A percentile compares a stretch with the other conserved stretches of the same genome.
These are phyloP conservation scores for Engraulis encrasicolus DNA, from an alignment of 2,113 vertebrate species.

Conservation along the genomic window DNA sequence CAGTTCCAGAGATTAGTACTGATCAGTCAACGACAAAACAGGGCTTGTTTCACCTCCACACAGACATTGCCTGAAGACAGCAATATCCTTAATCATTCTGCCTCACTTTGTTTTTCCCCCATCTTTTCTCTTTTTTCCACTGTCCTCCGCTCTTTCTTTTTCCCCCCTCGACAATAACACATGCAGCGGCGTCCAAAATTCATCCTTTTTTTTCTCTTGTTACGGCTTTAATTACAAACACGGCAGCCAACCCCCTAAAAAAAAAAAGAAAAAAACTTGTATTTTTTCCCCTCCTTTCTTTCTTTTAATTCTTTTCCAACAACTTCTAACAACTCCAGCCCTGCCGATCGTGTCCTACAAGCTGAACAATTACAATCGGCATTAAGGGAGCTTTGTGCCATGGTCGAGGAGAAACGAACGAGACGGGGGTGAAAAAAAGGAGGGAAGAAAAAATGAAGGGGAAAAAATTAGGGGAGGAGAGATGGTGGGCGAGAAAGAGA, in stretches of 20 bases:
- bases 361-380: slow-evolving; percentile 64
- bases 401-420: background rate
- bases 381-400: slow-evolving; percentile 55
- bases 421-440: background rate
- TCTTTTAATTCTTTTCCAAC: too few relatives aligned
- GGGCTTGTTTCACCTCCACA: slow-evolving; percentile 34
- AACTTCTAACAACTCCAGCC: slow-evolving; percentile 53
- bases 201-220: too few relatives aligned
- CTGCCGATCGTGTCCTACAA: slow-evolving; percentile 48
- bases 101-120: too few relatives aligned
- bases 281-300: slow-evolving; percentile 39
- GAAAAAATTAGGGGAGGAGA: background rate
- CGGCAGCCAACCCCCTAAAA: background rate
- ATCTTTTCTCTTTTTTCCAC: background rate
- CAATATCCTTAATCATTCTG: slow-evolving; percentile 33
- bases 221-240: background rate
- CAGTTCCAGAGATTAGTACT: slow-evolving; percentile 26
- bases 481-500: background rate
- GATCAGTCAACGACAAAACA: slow-evolving; percentile 40
- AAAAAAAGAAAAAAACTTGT: too few relatives aligned
- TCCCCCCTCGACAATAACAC: background rate
- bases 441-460: background rate
- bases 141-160: background rate
- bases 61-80: slow-evolving; percentile 42
- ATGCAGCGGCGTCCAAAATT: too few relatives aligned